Base-by-base conservation (phyloP, 2,888 invertebrate species). In the Xestia xanthographa region DNA sequence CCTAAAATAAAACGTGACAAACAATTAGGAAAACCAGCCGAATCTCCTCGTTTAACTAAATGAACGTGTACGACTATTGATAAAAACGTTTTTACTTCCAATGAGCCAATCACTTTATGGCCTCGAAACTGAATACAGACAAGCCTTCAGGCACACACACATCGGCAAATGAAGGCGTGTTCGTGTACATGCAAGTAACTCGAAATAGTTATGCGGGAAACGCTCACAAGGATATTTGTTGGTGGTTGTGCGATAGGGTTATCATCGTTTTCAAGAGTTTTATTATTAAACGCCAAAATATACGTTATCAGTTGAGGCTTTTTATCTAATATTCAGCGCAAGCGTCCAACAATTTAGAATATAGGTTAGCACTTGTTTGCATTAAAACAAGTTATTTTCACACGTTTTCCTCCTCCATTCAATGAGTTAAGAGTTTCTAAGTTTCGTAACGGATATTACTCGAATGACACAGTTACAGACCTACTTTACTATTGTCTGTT, bases 71-170 rank as follows among this genome's bases (percentile, higher is more conserved):
- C 78, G 77, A 85, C 75, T 68, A 82, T 87, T 88, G 83, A 85
- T 88, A 89, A 91, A 92, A 92, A 91, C 86, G 79, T 80, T 89
- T 90, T 89, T 87, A 86, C 88, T 88, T 86, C 70, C 80, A 73
- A 86, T 88, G 87, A 89, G 90, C 91, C 94, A 93, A 92, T 93
- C 93, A 93, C 93, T 93, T 90, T 88, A 90, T 91, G 95, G 93
- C 95, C 95, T 95, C 95, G 93, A 92, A 90, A 86, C 83, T 80
- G 77, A 90, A 95, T 92, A 94, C 93, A 90, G 87, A 85, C 91
- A 91, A 91, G 87, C 88, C 85, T 87, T 83, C 88, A 79, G 79
- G 79, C 88, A 89, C 93, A 90, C 92, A 92, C 88, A 88, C 87
- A 83, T 67, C 43, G 48, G 72, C 76, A 91, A 90, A 82, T 79